phyloP scores from a whole-genome alignment of 2,888 invertebrate species.

The Nephrotoma appendiculata region DNA sequence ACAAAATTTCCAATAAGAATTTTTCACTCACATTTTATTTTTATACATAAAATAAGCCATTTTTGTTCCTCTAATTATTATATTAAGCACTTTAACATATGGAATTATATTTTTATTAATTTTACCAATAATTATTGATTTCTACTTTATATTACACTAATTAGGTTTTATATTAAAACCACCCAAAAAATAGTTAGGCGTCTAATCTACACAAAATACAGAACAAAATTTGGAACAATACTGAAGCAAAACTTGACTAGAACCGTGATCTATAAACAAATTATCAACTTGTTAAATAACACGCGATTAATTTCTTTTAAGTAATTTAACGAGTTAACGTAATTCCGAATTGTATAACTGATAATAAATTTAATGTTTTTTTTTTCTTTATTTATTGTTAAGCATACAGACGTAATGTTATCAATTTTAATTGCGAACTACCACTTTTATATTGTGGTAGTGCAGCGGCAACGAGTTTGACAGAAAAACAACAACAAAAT shows the following conservation, averaged over 20 bases:
- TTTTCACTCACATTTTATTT: neutral
- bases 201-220: neutral
- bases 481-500: neutral
- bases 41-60: slow-evolving; percentile 2
- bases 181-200: neutral
- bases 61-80: neutral
- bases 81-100: neutral
- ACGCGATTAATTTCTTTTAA: neutral
- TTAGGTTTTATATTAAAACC: neutral
- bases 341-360: neutral
- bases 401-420: neutral
- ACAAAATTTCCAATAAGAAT: neutral
- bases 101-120: neutral
- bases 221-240: neutral
- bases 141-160: neutral
- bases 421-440: neutral
- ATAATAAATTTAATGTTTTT: neutral
- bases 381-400: neutral
- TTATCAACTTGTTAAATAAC: neutral
- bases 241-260: neutral
- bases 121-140: neutral
- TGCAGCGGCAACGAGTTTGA: neutral
- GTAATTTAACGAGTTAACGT: neutral
- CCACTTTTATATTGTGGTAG: neutral
- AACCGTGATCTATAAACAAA: neutral